Evolutionary conservation across 2,888 invertebrate species (phyloP).

Genomic region (Nipponacmea schrenckii): DNA sequence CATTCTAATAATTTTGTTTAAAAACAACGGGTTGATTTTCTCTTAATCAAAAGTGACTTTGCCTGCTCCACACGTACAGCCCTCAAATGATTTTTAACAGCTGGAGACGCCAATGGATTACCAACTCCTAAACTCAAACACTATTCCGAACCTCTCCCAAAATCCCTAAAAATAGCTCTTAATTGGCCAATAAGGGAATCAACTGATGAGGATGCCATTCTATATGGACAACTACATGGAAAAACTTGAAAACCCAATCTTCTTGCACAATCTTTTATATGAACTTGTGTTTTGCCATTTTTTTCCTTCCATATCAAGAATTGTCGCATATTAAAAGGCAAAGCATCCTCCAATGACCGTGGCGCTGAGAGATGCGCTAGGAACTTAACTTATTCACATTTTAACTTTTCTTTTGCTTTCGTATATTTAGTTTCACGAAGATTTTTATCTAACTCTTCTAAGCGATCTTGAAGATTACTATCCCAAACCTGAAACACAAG

Average conservation of each 20-base stretch:
- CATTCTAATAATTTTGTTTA: neutral
- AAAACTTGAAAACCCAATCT: neutral
- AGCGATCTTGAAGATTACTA: neutral
- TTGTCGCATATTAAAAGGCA: neutral
- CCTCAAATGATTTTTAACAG: neutral
- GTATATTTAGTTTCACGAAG: neutral
- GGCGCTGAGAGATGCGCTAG: neutral
- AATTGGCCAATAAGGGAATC: neutral
- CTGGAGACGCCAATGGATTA: neutral
- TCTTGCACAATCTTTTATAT: neutral
- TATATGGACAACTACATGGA: neutral
- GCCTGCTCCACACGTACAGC: neutral
- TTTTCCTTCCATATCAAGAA: neutral
- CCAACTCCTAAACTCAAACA: neutral
- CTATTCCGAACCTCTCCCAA: too few relatives aligned
- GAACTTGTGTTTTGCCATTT: neutral
- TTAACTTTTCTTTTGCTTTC: neutral
- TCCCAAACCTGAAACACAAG: too few relatives aligned
- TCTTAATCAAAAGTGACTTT: neutral
- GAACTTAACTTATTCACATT: neutral
- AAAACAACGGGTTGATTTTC: neutral
- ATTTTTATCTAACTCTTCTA: neutral
- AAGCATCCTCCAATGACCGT: neutral
- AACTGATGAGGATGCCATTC: neutral
- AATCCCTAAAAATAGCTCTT: too few relatives aligned